These are phyloP conservation scores for Pipistrellus pygmaeus DNA, from an alignment of 2,797 vertebrate species.

Conservation along the genomic window DNA sequence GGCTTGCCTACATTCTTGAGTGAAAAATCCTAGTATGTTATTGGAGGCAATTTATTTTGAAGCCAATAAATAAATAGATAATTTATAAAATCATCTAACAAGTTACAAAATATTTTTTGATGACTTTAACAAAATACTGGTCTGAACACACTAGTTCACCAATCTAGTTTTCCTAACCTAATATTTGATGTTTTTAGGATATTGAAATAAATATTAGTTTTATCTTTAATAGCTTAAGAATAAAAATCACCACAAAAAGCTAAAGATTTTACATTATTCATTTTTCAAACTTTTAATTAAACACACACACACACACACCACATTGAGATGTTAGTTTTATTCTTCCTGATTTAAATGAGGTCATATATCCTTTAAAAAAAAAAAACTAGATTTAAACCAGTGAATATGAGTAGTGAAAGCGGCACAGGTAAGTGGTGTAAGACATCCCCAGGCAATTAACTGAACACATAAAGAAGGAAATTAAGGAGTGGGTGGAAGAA, in stretches of 20 bases:
- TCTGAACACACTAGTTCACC: not conserved
- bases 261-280: not conserved
- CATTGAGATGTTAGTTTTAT: conserved; percentile 13
- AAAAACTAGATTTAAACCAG: not conserved
- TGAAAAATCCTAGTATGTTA: not conserved
- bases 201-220: conserved; percentile 43
- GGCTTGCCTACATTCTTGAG: not conserved
- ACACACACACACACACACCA: not conserved
- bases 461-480: conserved; percentile 72
- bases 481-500: conserved; percentile 71
- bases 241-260: not conserved
- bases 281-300: conserved; percentile 42
- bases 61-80: not conserved
- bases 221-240: conserved; percentile 19
- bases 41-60: conserved; percentile 33
- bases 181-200: conserved; percentile 10
- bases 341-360: conserved; percentile 34
- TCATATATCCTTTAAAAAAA: conserved; percentile 56
- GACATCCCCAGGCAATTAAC: conserved; percentile 67
- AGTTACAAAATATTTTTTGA: not conserved
- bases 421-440: conserved; percentile 57
- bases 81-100: conserved; percentile 38
- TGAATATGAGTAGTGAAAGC: conserved; percentile 29
- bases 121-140: not conserved
- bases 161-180: not conserved